phyloP scores from a whole-genome alignment of 1,140 invertebrate genomes.

The Thaumatotibia leucotreta region DNA sequence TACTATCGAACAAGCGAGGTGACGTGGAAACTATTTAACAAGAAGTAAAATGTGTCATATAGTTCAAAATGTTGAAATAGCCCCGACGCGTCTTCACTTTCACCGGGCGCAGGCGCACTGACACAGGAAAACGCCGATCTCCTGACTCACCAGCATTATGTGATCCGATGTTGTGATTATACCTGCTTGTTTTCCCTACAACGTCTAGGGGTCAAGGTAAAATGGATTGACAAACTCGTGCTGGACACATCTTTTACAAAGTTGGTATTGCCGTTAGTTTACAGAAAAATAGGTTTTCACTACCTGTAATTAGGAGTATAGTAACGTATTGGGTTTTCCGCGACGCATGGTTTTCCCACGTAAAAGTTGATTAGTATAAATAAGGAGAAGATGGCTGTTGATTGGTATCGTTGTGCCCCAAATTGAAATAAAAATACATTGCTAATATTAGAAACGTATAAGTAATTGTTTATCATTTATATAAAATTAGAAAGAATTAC shows the following conservation, averaged over 20 bases:
- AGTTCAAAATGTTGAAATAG: not conserved
- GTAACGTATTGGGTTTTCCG: not conserved
- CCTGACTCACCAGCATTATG: not conserved
- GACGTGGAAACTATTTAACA: not conserved
- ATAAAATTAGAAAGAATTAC: no score
- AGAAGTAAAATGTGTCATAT: constrained; percentile 7
- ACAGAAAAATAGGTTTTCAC: not conserved
- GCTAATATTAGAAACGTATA: not conserved
- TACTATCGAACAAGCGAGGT: not conserved
- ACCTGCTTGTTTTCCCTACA: not conserved
- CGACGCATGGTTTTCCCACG: not conserved
- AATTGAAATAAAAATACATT: constrained; percentile 1
- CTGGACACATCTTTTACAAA: not conserved
- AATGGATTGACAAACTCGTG: not conserved
- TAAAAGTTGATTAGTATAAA: constrained; percentile 1
- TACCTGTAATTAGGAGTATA: not conserved
- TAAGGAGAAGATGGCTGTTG: not conserved
- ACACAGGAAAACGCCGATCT: not conserved
- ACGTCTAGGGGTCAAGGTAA: not conserved
- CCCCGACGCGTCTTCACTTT: not conserved
- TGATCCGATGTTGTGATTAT: not conserved
- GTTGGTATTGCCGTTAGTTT: not conserved
- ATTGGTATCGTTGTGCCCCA: constrained; percentile 1
- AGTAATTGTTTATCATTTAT: no score
- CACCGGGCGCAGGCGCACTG: not conserved